Base-by-base conservation (phyloP, 2,888 invertebrate species). In the Tiphia femorata region DNA sequence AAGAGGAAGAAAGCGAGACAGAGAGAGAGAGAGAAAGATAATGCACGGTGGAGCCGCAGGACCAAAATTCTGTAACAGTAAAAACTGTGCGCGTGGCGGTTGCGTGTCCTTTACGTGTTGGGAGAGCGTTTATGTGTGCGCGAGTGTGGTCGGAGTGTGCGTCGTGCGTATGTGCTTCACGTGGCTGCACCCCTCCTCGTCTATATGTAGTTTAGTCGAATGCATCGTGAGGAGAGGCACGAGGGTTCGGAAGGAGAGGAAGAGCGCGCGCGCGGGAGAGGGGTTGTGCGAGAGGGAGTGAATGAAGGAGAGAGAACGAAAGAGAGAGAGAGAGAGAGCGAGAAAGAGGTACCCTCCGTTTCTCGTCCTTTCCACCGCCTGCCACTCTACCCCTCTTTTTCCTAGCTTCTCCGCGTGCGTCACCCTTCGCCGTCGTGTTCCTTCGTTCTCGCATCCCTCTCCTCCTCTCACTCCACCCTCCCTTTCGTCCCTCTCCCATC, bases 171-270 rank as follows among this genome's bases (percentile, higher is more conserved):
- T n/a, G n/a, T 49, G 48, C 44, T 51, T 47, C 52, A 53, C 37
- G 41, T 27, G 48, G 8, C 38, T 25, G 25, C 35, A 19, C 27
- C 44, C 19, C 29, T 46, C 48, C 8, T 25, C 20, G 21, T 33
- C 38, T 35, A 44, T 29, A 19, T 50, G 14, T 40, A 49, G 48
- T 51, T 57, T 50, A 51, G 49, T 50, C 35, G 58, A 44, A 48
- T 49, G 48, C 49, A 47, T 37, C 12, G 44, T 6, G 12, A 6
- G 21, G 25, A 25, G 25, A 25, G 25, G 5, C 25, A 25, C 25
- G 25, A 35, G 16, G 16, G 7, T 7, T 0, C 6, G n/a, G n/a
- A n/a, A n/a, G n/a, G n/a, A n/a, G n/a, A n/a, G n/a, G n/a, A n/a
- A n/a, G n/a, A n/a, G n/a, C n/a, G n/a, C n/a, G n/a, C 16, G 27